These are phyloP conservation scores for Limnephilus marmoratus DNA, from an alignment of 2,888 invertebrate species.

Conservation along the genomic window DNA sequence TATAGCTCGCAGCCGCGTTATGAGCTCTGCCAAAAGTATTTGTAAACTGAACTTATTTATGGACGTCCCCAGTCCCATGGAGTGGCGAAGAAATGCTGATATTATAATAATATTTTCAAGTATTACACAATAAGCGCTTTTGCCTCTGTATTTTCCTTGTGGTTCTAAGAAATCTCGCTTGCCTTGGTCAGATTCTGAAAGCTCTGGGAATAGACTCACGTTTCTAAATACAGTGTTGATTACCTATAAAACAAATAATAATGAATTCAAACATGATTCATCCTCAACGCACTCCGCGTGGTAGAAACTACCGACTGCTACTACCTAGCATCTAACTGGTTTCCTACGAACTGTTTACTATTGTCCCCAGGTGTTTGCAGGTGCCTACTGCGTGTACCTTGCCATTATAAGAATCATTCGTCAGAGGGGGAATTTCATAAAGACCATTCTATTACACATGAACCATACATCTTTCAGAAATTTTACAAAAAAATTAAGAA, in stretches of 20 bases:
- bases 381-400: not conserved
- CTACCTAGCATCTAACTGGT: not conserved
- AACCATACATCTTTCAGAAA: not conserved
- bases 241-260: constrained; percentile 17
- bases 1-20: constrained; percentile 37
- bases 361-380: constrained; percentile 23
- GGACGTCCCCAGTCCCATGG: constrained; percentile 41
- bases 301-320: not conserved
- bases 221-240: not conserved
- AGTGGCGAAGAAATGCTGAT: constrained; percentile 14
- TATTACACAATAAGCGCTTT: not conserved
- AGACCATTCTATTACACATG: not conserved
- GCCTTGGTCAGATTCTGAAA: not conserved
- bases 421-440: not conserved
- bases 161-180: not conserved
- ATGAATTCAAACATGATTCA: constrained; percentile 29
- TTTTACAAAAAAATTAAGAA: not conserved
- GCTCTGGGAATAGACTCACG: not conserved
- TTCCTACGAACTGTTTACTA: constrained; percentile 9
- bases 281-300: not conserved
- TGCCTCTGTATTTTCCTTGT: not conserved
- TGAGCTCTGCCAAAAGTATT: constrained; percentile 52
- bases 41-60: constrained; percentile 49
- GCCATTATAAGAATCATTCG: not conserved
- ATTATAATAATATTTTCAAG: constrained; percentile 34